These are phyloP conservation scores for Baccha elongata DNA, from an alignment of 2,888 invertebrate species.

Conservation along the genomic window DNA sequence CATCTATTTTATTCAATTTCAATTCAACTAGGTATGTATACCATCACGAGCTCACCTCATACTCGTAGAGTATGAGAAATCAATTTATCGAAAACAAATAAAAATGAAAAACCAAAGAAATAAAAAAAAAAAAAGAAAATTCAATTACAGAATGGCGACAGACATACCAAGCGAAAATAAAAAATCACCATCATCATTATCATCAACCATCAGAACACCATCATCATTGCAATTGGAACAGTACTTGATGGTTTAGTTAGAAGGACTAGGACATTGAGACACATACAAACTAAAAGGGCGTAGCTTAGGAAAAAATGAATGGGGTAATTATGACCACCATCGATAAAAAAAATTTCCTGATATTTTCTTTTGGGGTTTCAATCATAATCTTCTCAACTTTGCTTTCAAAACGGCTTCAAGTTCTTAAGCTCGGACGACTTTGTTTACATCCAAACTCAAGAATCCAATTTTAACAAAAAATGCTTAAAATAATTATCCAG, in stretches of 20 bases:
- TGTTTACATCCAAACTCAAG: no score
- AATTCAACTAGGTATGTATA: constrained; percentile 26
- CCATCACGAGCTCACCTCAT: background rate
- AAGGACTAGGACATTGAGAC: background rate
- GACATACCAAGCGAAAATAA: background rate
- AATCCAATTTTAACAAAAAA: no score
- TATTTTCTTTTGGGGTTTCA: no score
- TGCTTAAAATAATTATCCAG: no score
- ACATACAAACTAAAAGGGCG: background rate
- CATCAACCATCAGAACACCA: constrained; percentile 19
- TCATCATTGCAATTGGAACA: constrained; percentile 26
- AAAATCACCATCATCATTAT: constrained; percentile 1
- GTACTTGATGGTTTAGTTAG: constrained; percentile 15
- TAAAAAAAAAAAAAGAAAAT: constrained; percentile 2
- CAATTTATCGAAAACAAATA: constrained; percentile 23
- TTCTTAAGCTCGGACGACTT: no score
- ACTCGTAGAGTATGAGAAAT: constrained; percentile 3
- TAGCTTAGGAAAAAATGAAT: background rate
- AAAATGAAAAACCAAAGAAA: background rate
- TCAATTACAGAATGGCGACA: constrained; percentile 22
- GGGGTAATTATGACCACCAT: no score
- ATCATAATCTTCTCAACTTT: no score
- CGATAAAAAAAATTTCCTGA: no score
- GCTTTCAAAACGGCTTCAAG: no score
- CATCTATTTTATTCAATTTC: constrained; percentile 22